Evolutionary conservation across 2,888 invertebrate species (phyloP).

Genomic region (Folsomia candida): DNA sequence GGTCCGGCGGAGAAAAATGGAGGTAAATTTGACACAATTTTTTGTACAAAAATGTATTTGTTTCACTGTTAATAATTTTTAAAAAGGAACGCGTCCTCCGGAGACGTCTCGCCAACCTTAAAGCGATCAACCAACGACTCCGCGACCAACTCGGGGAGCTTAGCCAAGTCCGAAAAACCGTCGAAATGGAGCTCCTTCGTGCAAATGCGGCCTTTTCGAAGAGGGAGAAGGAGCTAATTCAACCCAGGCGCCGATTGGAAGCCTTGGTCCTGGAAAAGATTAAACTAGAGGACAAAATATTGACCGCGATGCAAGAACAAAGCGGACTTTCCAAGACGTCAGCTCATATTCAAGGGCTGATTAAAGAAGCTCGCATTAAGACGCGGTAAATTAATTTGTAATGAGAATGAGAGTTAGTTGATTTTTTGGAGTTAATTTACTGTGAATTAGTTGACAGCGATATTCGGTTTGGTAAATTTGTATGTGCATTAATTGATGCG

Average conservation of each 20-base stretch:
- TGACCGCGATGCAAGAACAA: slow-evolving; percentile 66
- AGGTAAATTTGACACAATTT: no score
- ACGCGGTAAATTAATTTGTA: slow-evolving; percentile 51
- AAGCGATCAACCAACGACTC: slow-evolving; percentile 29
- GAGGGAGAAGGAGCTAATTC: slow-evolving; percentile 53
- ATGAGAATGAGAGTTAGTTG: no score
- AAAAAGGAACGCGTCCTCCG: slow-evolving; percentile 38
- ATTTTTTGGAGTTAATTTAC: no score
- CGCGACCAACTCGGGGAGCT: slow-evolving; percentile 34
- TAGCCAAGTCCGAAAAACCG: slow-evolving; percentile 27
- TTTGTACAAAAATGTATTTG: background rate
- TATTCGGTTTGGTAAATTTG: no score
- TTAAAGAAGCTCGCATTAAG: slow-evolving; percentile 58
- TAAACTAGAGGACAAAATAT: slow-evolving; percentile 65
- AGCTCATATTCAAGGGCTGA: slow-evolving; percentile 54
- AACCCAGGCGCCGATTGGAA: slow-evolving; percentile 54
- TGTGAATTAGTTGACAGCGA: no score
- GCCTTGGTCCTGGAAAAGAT: slow-evolving; percentile 60
- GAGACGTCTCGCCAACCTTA: slow-evolving; percentile 33
- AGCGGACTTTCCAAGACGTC: slow-evolving; percentile 68
- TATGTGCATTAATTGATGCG: no score
- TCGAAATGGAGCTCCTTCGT: slow-evolving; percentile 54
- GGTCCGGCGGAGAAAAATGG: slow-evolving; percentile 44
- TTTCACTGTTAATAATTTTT: no score
- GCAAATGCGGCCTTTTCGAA: slow-evolving; percentile 55